Base-by-base conservation (phyloP, 2,113 vertebrate genomes). In the Anolis carolinensis region DNA sequence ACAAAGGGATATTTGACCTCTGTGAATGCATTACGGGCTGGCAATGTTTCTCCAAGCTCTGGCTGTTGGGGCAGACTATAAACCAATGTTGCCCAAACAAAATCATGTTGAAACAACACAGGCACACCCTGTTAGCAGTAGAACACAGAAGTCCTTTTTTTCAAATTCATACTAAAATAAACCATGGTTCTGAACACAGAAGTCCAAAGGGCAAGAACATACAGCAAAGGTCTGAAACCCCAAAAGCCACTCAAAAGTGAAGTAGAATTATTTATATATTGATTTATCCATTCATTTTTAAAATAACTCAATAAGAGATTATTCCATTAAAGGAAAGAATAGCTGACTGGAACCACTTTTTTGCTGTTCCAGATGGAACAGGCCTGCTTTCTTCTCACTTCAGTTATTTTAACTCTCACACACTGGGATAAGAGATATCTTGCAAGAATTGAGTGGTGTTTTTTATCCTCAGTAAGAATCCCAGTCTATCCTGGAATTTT, bases 31-130 rank as follows among this genome's bases (percentile, higher is more conserved):
- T 67, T 76, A 32, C 90, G 71, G 62, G 74, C 52, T 84, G 52
- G 52, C 84, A 81, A 30, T 39, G 82, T 71, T 90, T 87, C 79
- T 68, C 36, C 79, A 1, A 88, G 75, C 74, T 79, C 68, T 89
- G 59, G 36, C 63, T 86, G 44, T 79, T 74, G 78, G 85, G 80
- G 76, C 34, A 89, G 85, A 32, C 72, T 86, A 76, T 72, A 81
- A 79, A 55, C 10, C 23, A 63, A 3, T 88, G 76, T 84, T 91
- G 79, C 81, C 86, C 88, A 89, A 93, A 93, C 32, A 87, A 88
- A 81, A 20, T 44, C 78, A 23, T 89, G 67, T 84, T 91, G 89
- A 84, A 70, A 82, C 81, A 86, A 55, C 80, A 88, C 18, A 34
- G 11, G 9, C 50, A 62, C 71, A 80, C 18, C 81, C 70, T 84